Percentiles rank a stretch among this genome's conserved stretches.
Evolutionary conservation across 2,888 invertebrate genomes (phyloP).

Genomic region (Pedicia rivosa): DNA sequence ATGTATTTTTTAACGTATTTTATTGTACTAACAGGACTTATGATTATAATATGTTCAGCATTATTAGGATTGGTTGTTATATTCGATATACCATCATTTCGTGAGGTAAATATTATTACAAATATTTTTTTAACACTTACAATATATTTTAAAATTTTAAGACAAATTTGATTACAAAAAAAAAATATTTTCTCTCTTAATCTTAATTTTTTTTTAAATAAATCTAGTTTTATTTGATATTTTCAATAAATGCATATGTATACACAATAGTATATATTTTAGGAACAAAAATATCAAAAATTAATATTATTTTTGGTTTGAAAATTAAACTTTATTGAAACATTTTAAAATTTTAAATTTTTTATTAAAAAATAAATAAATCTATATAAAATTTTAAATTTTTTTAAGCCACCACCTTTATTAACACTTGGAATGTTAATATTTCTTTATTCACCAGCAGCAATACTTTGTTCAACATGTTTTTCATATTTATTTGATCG

Average conservation of each 20-base stretch:
- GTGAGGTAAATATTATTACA: conserved; percentile 7
- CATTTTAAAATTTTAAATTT: background rate
- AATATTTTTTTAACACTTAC: no score
- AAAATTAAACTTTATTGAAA: background rate
- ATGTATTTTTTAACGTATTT: conserved; percentile 64
- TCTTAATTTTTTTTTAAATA: no score
- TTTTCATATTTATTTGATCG: conserved; percentile 68
- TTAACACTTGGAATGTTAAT: conserved; percentile 47
- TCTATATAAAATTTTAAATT: conserved; percentile 1
- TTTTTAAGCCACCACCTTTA: conserved; percentile 42
- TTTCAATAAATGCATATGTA: no score
- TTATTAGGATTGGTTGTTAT: conserved; percentile 35
- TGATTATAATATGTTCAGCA: conserved; percentile 48
- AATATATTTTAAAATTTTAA: no score
- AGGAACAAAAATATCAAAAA: no score
- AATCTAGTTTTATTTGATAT: no score
- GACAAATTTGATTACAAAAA: no score
- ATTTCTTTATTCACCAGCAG: conserved; percentile 55
- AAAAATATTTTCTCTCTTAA: no score
- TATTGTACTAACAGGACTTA: conserved; percentile 50
- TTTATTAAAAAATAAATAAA: background rate
- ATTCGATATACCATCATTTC: conserved; percentile 11
- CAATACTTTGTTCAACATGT: conserved; percentile 58
- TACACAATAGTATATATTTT: no score
- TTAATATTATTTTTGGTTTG: no score